A percentile compares a stretch with the other conserved stretches of the same genome.
Evolutionary conservation across 2,888 invertebrate genomes (phyloP).

Genomic region (Trachelus troglodyta): DNA sequence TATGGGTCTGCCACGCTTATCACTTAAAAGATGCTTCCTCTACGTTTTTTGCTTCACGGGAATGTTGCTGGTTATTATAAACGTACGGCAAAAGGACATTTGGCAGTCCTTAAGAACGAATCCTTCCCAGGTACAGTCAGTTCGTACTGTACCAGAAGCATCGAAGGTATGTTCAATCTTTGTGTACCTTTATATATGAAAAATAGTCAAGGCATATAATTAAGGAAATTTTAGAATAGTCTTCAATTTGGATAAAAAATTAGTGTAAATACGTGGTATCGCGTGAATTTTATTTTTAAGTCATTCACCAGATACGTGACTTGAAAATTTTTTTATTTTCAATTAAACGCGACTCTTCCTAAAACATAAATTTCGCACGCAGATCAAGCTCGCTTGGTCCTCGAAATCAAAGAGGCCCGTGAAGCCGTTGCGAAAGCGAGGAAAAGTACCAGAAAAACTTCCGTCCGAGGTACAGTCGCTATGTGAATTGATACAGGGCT

Average conservation of each 20-base stretch:
- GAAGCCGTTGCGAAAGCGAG: slow-evolving; percentile 44
- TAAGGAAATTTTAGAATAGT: neutral
- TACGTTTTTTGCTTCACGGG: slow-evolving; percentile 69
- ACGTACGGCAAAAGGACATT: slow-evolving; percentile 65
- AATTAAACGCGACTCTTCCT: neutral
- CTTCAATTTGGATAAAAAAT: neutral
- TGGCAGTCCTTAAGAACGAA: slow-evolving; percentile 60
- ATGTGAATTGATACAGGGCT: neutral
- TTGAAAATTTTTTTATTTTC: neutral
- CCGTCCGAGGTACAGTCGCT: slow-evolving; percentile 43
- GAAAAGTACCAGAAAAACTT: slow-evolving; percentile 46
- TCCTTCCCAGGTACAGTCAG: slow-evolving; percentile 41
- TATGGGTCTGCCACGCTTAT: slow-evolving; percentile 71
- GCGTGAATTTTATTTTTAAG: neutral
- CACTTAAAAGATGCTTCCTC: slow-evolving; percentile 71
- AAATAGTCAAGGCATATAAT: neutral
- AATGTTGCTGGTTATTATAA: slow-evolving; percentile 69
- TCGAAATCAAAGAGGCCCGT: slow-evolving; percentile 45
- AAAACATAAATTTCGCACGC: slow-evolving; percentile 40
- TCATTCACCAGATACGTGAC: neutral
- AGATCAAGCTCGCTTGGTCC: slow-evolving; percentile 52
- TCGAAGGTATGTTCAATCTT: slow-evolving; percentile 44
- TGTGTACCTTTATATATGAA: neutral
- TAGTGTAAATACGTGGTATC: neutral
- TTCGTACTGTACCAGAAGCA: slow-evolving; percentile 36